Evolutionary conservation across 2,797 vertebrate species (phyloP), one percentile per base, ranked within the genome.

Genomic region (Toxotes lorentzi): DNA sequence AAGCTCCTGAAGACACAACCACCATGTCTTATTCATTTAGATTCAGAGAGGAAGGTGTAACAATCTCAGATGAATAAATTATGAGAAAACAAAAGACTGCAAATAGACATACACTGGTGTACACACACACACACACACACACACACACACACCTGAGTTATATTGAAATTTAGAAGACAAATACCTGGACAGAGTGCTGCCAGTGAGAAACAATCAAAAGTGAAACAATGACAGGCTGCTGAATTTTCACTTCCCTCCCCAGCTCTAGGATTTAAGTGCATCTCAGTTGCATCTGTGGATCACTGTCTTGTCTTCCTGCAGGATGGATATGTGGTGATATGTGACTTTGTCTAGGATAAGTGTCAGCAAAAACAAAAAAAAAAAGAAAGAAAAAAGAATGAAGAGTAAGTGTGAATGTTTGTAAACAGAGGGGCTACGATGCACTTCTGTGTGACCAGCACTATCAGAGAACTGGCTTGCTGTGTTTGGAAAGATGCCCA

Each of bases 401-500:
- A 30, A 47, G 63, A 62, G 48, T 1, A 43, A 47, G 35, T 76
- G 14, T 45, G 12, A 54, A 13, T 40, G 17, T 48, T 34, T 71
- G 40, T 21, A 71, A 88, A 89, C 30, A 73, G 62, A 70, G 24
- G 54, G 51, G 43, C 13, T 50, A 32, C 0, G 19, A 35, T 66
- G 54, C 58, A 78, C 78, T 76, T 79, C 73, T 73, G 54, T 53
- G 69, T 81, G 70, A 85, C 65, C 64, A 69, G n/a, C 12, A 5
- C 61, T 54, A 73, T 82, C 74, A 41, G 51, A 77, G 79, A 81
- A 62, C 63, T 80, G 76, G 48, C 76, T 73, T 23, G 19, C 68
- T 40, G 73, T 70, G 76, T 70, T 68, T 85, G 86, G 82, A 88
- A 53, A 23, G 72, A 73, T 62, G 77, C 79, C 84, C 80, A 63